Base-by-base conservation (phyloP, 2,113 vertebrate species). In the Paralichthys olivaceus region DNA sequence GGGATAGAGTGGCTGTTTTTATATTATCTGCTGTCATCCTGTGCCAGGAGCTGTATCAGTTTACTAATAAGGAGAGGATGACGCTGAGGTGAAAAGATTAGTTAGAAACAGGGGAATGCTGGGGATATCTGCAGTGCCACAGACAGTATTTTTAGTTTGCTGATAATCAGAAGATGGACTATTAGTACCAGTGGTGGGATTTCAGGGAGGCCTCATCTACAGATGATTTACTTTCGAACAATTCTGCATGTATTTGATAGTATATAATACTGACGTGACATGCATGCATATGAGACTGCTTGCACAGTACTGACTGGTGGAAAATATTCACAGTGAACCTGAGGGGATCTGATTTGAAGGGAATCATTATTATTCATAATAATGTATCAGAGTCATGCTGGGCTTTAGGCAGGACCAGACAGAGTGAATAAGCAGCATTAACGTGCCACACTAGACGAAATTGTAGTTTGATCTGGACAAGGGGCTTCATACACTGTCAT, bases 321-420 rank as follows among this genome's bases (percentile, higher is more conserved):
- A 56, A 28, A 55, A 0, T 13, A 28, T 26, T 14, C 23, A 28
- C 54, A 59, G 34, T 45, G 59, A 64, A 49, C 22, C 57, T 32
- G 22, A 32, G 34, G 61, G 28, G 60, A 28, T 19, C 28, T 34
- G n/a, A 4, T 22, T 40, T 20, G 17, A 53, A 29, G 43, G 22
- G 7, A 14, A 20, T 55, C 7, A 55, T 23, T 55, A 55, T 25
- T 71, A 58, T 58, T 78, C 68, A 72, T 26, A 45, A 61, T 26
- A 61, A 60, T 13, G 2, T 61, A 34, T 79, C 51, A 57, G 17
- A 58, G 47, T 40, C 64, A 63, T 20, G 6, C 23, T 5, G 29
- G 6, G 43, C 68, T 32, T 49, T 19, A 15, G 45, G 45, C 5
- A 26, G 32, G 23, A 54, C 19, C 62, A 55, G 15, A 47, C 56